Base-by-base conservation (phyloP, 1,140 invertebrate species). In the Temnothorax nylanderi region DNA sequence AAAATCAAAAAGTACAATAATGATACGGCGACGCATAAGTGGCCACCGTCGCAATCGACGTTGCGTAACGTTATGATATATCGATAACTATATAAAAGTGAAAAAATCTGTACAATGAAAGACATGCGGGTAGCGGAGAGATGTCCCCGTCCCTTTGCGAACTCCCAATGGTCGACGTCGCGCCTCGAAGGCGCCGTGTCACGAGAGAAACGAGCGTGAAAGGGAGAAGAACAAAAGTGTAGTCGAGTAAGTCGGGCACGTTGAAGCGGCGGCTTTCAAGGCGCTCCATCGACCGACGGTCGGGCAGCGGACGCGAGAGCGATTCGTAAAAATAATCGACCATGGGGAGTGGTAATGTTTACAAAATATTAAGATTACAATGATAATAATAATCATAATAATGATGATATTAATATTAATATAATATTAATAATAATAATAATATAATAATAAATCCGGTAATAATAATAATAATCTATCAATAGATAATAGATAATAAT, bases 51-150 rank as follows among this genome's bases (percentile, higher is more conserved):
- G 91, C 92, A 90, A 94, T 94, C 92, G 93, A 94, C 92, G 82
- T 93, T 93, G 93, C 65, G 78, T 94, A 93, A 94, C 93, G 89
- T 93, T 93, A 94, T 89, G 92, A 93, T 94, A 94, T 94, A 93
- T 94, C 76, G 84, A 94, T 94, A 95, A 95, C 94, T 95, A 95
- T 95, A 95, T 95, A 95, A 95, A 95, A 95, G 94, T 95, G 94
- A 95, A 95, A 95, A 95, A 95, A 95, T 95, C 95, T 95, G 94
- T 95, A 95, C 95, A 95, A 95, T 95, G 95, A 95, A 95, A 95
- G 95, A 95, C 95, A 95, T 94, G 58, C 93, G 95, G 95, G 95
- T 95, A 95, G 95, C 94, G 93, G 92, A 94, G 95, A 95, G 95
- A 95, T 95, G 95, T 93, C 91, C 92, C 94, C 94, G 91, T 93